Evolutionary conservation across 2,888 invertebrate genomes (phyloP).

Genomic region (Halocaridina rubra): DNA sequence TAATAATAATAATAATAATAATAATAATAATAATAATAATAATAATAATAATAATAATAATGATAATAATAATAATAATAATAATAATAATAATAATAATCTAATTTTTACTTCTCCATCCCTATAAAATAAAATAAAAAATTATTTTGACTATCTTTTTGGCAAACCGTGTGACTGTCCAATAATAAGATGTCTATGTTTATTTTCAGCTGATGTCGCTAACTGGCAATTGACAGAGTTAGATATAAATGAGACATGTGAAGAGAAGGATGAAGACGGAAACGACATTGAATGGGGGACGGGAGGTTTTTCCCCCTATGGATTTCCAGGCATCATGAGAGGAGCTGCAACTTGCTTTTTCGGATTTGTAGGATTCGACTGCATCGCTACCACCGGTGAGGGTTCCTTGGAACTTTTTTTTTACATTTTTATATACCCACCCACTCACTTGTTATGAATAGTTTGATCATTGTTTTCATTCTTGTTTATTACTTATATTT

Average conservation of each 20-base stretch:
- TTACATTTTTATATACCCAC: background rate
- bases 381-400: constrained; percentile 74
- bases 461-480: background rate
- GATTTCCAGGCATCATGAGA: constrained; percentile 85
- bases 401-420: background rate
- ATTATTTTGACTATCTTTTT: too few relatives aligned
- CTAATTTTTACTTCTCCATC: too few relatives aligned
- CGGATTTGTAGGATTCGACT: constrained; percentile 96
- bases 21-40: too few relatives aligned
- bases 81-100: too few relatives aligned
- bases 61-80: too few relatives aligned
- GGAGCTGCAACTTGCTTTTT: constrained; percentile 83
- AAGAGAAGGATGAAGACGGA: background rate
- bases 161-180: too few relatives aligned
- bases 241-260: constrained; percentile 66
- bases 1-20: too few relatives aligned
- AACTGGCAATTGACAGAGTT: constrained; percentile 82
- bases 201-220: constrained; percentile 76
- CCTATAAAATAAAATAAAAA: too few relatives aligned
- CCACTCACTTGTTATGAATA: background rate
- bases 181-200: too few relatives aligned
- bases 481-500: background rate
- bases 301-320: constrained; percentile 90
- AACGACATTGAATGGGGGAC: too few relatives aligned
- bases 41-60: too few relatives aligned